Conservation (phyloP, 2,888 invertebrate genomes). For the Agonopterix alstromeriana region DNA sequence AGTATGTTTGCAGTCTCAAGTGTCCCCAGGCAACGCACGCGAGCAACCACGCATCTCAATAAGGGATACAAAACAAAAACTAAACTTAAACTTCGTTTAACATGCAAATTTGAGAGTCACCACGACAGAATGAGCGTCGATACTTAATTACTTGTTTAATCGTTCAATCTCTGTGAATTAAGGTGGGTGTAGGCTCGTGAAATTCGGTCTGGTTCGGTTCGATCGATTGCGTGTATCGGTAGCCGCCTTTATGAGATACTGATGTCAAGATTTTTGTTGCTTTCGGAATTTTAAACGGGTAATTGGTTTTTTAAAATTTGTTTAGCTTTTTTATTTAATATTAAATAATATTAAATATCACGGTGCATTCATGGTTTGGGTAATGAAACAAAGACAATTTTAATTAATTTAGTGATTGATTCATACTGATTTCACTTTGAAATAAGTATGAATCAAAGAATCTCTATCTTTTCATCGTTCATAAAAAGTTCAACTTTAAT, state of each 20-base stretch:
- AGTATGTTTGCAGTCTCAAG: slow-evolving; percentile 16
- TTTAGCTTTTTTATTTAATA: too few species aligned
- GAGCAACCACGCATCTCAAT: slow-evolving; percentile 61
- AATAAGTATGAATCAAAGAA: too few species aligned
- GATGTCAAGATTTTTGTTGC: slow-evolving; percentile 7
- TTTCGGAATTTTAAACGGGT: slow-evolving; percentile 11
- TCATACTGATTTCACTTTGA: too few species aligned
- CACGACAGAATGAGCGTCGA: slow-evolving; percentile 72
- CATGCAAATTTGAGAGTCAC: slow-evolving; percentile 75
- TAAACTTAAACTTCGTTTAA: slow-evolving; percentile 73
- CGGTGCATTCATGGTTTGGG: too few species aligned
- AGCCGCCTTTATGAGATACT: slow-evolving; percentile 19
- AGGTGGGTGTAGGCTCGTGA: slow-evolving; percentile 43
- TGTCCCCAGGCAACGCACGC: slow-evolving; percentile 58
- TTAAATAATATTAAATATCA: too few species aligned
- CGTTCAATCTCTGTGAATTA: slow-evolving; percentile 61
- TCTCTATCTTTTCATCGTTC: too few species aligned
- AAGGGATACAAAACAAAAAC: slow-evolving; percentile 66
- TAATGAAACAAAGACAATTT: too few species aligned
- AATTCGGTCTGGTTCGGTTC: slow-evolving; percentile 1
- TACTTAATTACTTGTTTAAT: slow-evolving; percentile 76
- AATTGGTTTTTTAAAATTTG: slow-evolving; percentile 1
- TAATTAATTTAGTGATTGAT: too few species aligned
- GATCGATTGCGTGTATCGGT: slow-evolving; percentile 15
- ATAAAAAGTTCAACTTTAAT: too few species aligned